A percentile compares a stretch with the other conserved stretches of the same genome.
Evolutionary conservation across 2,888 invertebrate genomes (phyloP).

Genomic region (Boloria euphrosyne): DNA sequence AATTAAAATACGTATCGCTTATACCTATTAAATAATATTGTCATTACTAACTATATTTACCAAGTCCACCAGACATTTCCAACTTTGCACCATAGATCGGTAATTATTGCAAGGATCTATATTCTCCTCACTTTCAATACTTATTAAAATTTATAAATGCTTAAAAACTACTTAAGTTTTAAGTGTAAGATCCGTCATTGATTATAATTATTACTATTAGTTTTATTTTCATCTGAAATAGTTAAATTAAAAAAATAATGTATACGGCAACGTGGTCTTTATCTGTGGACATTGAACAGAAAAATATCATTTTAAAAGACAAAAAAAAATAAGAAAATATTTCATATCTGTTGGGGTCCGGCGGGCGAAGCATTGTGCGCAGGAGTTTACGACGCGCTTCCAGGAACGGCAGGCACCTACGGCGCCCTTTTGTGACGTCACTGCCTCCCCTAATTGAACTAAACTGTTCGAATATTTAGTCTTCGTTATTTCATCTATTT

Average conservation of each 20-base stretch:
- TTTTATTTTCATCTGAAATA: too few relatives aligned
- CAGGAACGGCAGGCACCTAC: slow-evolving; percentile 60
- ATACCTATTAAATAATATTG: too few relatives aligned
- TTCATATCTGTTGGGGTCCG: slow-evolving; percentile 38
- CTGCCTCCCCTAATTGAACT: slow-evolving; percentile 55
- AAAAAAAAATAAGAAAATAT: slow-evolving; percentile 34
- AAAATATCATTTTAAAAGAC: slow-evolving; percentile 30
- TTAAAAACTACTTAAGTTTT: too few relatives aligned
- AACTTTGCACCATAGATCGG: too few relatives aligned
- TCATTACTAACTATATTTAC: too few relatives aligned
- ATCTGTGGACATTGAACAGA: slow-evolving; percentile 26
- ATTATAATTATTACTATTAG: too few relatives aligned
- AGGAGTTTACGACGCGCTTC: slow-evolving; percentile 67
- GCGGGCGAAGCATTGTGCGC: slow-evolving; percentile 59
- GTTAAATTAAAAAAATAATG: neutral
- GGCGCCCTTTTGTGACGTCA: slow-evolving; percentile 68
- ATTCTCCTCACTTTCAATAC: too few relatives aligned
- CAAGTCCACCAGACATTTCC: too few relatives aligned
- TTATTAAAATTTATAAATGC: too few relatives aligned
- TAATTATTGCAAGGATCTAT: too few relatives aligned
- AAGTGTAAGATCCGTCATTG: too few relatives aligned
- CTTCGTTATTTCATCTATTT: slow-evolving; percentile 51
- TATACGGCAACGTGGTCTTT: slow-evolving; percentile 24
- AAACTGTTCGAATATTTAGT: slow-evolving; percentile 54
- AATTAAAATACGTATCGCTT: too few relatives aligned